Evolutionary conservation across 2,113 vertebrate genomes (phyloP), one percentile per base, ranked within the genome.

Genomic region (Echinops telfairi): DNA sequence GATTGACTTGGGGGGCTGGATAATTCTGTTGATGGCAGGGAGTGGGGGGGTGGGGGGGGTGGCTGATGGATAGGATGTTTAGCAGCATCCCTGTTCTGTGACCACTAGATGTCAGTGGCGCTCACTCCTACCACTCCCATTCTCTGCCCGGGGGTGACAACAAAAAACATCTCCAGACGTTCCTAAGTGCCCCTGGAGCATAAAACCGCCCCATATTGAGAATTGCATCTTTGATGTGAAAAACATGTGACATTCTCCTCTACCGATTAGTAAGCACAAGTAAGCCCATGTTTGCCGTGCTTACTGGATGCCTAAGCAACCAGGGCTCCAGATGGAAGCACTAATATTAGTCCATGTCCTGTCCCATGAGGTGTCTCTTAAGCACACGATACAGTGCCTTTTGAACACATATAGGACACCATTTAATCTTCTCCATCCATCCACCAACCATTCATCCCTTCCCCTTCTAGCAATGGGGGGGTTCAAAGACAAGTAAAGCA

Each of bases 21-120:
- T 91, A 66, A 64, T 68, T 95, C 78, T 47, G 38, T 64, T 27
- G 33, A 53, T 53, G 47, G 47, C 6, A 14, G 47, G 43, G 43
- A 5, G 43, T 5, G 43, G 62, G 25, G 43, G 57, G 68, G 27
- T 31, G 29, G 33, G 78, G 36, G n/a, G 31, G 33, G 9, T 4
- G 47, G 47, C 47, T 53, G 47, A 43, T 10, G 31, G n/a, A 9
- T 14, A 68, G 43, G 11, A 14, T 25, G 31, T 68, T 66, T 27
- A 83, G n/a, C 25, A 78, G 31, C 29, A 75, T 78, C 29, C 23
- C 38, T 71, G 47, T 38, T 9, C 47, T 47, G 2, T 83, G n/a
- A 29, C 81, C 80, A 92, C n/a, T 93, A 95, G 57, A 70, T 70
- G 58, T 80, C 70, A 80, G 31, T 79, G 66, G 47, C 31, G 23